Evolutionary conservation across 2,797 vertebrate species (phyloP), one percentile per base, ranked within the genome.

Genomic region (Neosilurus hyrtlii): DNA sequence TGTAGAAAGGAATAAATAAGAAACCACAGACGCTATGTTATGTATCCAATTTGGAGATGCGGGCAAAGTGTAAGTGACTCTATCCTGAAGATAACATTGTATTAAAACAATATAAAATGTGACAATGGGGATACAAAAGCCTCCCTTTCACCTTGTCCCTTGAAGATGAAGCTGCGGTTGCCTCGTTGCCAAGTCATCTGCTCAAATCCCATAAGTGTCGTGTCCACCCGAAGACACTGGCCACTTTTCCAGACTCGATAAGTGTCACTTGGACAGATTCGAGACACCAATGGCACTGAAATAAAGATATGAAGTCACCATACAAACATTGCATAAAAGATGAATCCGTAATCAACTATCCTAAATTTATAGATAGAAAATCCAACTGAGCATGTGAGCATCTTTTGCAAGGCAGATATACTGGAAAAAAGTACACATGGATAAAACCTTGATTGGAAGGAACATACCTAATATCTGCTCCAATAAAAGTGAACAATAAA

Each of bases 131-230:
- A 61, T 22, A 2, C 4, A 43, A 9, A 74, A 63, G 20, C 4
- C 3, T 22, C 5, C 3, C 26, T 75, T 93, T 92, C 86, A 99
- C 98, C 97, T 95, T 97, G 96, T 43, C 97, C 98, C 83, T 91
- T 95, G 91, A 99, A 99, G 89, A 99, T 95, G 2, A 99, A 99
- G 91, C 97, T 99, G 84, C 97, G 95, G 90, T 96, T 98, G 88
- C 98, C 98, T 88, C 98, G 94, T 91, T 99, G 98, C 98, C 98
- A 99, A n/a, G 97, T 98, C 98, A 99, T 99, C 24, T 99, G 98
- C 88, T 99, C 97, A 3, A 99, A 99, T 81, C 98, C 97, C 91
- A 96, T 96, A 83, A 99, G 92, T 0, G 97, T 99, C 67, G 97
- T 98, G 93, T 99, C 98, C 24, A 99, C 97, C 0, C 98, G 96